Evolutionary conservation across 1,140 invertebrate genomes (phyloP).

Genomic region (Augochlora pura): DNA sequence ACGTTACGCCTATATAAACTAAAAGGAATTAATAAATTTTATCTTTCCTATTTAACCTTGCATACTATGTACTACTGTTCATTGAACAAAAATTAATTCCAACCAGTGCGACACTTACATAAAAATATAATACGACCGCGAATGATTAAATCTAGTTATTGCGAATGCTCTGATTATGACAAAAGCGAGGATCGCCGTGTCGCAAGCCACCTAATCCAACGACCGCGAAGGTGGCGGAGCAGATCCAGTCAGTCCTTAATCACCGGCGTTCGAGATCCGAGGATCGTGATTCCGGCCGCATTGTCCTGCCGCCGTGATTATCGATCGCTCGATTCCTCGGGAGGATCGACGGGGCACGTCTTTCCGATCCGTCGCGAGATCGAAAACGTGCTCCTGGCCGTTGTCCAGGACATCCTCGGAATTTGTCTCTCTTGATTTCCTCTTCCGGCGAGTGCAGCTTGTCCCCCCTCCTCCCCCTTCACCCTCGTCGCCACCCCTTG

Average conservation of each 20-base stretch:
- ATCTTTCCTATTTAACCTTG: no score
- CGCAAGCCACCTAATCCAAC: no score
- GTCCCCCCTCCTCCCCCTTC: background rate
- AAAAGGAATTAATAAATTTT: no score
- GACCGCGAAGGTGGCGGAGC: background rate
- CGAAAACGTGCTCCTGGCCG: conserved; percentile 63
- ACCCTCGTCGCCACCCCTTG: background rate
- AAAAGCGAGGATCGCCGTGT: no score
- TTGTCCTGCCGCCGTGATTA: conserved; percentile 18
- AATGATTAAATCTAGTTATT: no score
- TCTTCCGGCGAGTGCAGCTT: conserved; percentile 2
- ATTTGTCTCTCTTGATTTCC: conserved; percentile 61
- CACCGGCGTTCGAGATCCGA: conserved; percentile 8
- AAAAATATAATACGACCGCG: no score
- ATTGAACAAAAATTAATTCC: no score
- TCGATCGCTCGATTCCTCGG: conserved; percentile 41
- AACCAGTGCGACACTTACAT: no score
- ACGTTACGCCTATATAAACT: no score
- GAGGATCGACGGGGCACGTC: conserved; percentile 34
- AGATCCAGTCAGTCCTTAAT: conserved; percentile 41
- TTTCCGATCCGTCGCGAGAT: conserved; percentile 33
- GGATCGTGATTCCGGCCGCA: background rate
- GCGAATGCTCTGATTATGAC: no score
- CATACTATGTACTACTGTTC: no score
- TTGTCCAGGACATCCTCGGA: conserved; percentile 67